phyloP scores from a whole-genome alignment of 2,888 invertebrate genomes.

The Lepidocyrtinus sp. region DNA sequence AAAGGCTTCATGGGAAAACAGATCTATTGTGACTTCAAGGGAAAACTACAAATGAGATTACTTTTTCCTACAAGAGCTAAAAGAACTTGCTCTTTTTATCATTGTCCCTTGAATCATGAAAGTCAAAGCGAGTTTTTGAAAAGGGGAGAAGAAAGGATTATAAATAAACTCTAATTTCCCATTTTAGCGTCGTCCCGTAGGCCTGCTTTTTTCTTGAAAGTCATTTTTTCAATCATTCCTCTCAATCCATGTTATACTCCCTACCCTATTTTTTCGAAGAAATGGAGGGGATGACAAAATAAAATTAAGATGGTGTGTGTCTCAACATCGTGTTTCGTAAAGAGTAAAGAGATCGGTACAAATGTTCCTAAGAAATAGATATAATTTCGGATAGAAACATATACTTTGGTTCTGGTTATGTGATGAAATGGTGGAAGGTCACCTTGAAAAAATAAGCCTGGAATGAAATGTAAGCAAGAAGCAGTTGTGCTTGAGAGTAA shows the following conservation, averaged over 20 bases:
- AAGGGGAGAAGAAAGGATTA: slow-evolving; percentile 6
- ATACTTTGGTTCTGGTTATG: too few relatives aligned
- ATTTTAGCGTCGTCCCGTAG: neutral
- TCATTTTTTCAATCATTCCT: neutral
- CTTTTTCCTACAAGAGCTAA: neutral
- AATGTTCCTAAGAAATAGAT: too few relatives aligned
- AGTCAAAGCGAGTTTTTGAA: neutral
- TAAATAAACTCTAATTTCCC: slow-evolving; percentile 9
- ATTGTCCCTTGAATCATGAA: slow-evolving; percentile 3
- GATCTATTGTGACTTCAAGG: neutral
- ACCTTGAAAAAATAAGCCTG: slow-evolving; percentile 4
- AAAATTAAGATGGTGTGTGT: too few relatives aligned
- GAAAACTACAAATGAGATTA: neutral
- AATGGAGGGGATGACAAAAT: neutral
- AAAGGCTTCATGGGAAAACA: slow-evolving; percentile 18
- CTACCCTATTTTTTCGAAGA: neutral
- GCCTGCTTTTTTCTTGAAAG: neutral
- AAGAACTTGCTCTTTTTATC: neutral
- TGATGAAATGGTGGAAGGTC: slow-evolving; percentile 18
- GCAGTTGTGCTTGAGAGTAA: neutral
- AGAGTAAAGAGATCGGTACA: too few relatives aligned
- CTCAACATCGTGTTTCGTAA: too few relatives aligned
- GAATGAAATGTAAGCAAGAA: too few relatives aligned
- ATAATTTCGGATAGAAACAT: too few relatives aligned
- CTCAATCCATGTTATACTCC: neutral